A percentile compares a stretch with the other conserved stretches of the same genome.
Evolutionary conservation across 2,888 invertebrate genomes (phyloP).

Genomic region (Polymixis lichenea): DNA sequence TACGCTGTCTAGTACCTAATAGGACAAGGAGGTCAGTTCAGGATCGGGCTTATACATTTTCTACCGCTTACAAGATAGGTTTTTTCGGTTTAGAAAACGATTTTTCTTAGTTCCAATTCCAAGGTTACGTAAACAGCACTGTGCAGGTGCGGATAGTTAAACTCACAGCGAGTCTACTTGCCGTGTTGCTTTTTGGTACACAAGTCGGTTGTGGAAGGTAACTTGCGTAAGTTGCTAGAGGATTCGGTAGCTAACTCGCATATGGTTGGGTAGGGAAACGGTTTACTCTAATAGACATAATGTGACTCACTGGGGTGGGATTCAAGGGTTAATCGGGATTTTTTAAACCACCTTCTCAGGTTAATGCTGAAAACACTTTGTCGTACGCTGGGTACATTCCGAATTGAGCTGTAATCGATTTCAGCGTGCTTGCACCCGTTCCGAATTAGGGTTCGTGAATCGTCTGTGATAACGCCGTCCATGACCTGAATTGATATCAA

Average conservation of each 20-base stretch:
- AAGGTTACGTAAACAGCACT: background rate
- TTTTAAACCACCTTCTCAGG: background rate
- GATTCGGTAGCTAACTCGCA: background rate
- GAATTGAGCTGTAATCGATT: no score
- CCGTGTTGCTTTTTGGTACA: background rate
- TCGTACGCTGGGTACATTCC: background rate
- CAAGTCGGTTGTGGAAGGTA: background rate
- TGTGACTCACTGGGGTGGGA: background rate
- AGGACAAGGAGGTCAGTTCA: constrained; percentile 30
- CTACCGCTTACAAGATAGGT: constrained; percentile 7
- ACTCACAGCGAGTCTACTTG: background rate
- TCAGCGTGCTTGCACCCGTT: no score
- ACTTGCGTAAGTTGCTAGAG: background rate
- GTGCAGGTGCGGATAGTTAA: background rate
- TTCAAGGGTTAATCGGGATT: background rate
- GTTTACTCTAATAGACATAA: background rate
- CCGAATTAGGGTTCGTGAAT: no score
- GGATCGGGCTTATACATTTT: background rate
- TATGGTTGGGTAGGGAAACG: background rate
- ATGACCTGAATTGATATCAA: no score
- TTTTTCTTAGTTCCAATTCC: background rate
- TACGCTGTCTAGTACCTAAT: constrained; percentile 88
- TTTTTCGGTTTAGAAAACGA: background rate
- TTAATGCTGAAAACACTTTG: background rate
- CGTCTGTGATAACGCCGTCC: no score